A percentile compares a stretch with the other conserved stretches of the same genome.
Conservation (phyloP, 2,888 invertebrate species). For the Plagodis dolabraria region DNA sequence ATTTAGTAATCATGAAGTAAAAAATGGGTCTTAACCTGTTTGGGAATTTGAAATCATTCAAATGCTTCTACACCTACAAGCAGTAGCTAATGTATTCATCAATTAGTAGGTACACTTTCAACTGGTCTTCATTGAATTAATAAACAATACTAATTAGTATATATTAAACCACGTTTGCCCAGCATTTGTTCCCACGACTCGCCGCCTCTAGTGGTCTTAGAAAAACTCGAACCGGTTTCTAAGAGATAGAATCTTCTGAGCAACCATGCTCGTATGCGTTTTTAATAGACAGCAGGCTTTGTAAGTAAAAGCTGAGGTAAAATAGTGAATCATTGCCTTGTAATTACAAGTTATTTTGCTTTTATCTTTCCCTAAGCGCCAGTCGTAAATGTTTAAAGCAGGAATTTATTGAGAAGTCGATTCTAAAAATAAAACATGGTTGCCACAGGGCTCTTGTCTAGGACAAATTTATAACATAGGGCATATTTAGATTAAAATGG, state of each 20-base stretch:
- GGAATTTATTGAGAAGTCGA: conserved; percentile 8
- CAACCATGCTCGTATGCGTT: conserved; percentile 47
- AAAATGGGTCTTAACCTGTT: background rate
- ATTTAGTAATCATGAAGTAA: no score
- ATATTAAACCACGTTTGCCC: conserved; percentile 45
- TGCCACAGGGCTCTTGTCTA: conserved; percentile 2
- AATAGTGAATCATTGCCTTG: conserved; percentile 43
- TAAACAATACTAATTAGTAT: conserved; percentile 56
- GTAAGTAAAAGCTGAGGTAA: conserved; percentile 6
- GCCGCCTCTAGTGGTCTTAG: conserved; percentile 51
- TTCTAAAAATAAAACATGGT: conserved; percentile 10
- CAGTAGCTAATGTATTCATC: conserved; percentile 12
- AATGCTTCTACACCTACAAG: background rate
- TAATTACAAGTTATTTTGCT: conserved; percentile 36
- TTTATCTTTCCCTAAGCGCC: conserved; percentile 17
- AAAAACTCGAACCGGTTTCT: conserved; percentile 73
- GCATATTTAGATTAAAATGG: conserved; percentile 3
- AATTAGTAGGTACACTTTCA: conserved; percentile 13
- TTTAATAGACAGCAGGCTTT: conserved; percentile 41
- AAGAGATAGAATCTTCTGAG: conserved; percentile 54
- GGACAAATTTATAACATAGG: conserved; percentile 6
- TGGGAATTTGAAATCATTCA: background rate
- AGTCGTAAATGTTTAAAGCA: conserved; percentile 19
- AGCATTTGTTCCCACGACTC: conserved; percentile 65
- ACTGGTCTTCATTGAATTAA: conserved; percentile 35